A percentile compares a stretch with the other conserved stretches of the same genome.
These are phyloP conservation scores for Musca domestica DNA, from an alignment of 1,140 invertebrate species.

Conservation along the genomic window DNA sequence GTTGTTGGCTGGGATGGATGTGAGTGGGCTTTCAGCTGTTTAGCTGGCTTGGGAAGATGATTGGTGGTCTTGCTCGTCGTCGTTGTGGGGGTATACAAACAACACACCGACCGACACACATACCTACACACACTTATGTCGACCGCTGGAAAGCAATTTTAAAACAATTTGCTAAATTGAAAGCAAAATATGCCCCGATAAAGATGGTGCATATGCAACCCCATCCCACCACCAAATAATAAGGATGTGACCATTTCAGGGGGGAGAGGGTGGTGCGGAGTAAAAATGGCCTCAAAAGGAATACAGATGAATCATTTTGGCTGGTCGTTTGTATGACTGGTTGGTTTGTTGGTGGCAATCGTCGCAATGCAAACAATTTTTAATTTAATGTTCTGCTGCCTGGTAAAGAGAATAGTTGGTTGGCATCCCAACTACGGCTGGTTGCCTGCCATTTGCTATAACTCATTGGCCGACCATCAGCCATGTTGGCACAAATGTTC, in stretches of 20 bases:
- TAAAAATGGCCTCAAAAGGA: background rate
- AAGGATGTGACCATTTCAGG: too few species aligned
- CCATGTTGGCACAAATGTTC: background rate
- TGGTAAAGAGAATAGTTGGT: background rate
- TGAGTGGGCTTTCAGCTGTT: too few species aligned
- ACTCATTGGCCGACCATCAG: conserved; percentile 21
- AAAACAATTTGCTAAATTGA: conserved; percentile 18
- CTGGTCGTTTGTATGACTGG: background rate
- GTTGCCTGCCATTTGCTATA: conserved; percentile 19
- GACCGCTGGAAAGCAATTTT: conserved; percentile 11
- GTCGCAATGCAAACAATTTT: conserved; percentile 15
- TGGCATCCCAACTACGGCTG: background rate
- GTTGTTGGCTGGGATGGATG: too few species aligned
- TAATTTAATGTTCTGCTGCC: conserved; percentile 1
- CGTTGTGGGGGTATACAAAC: too few species aligned
- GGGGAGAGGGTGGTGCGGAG: background rate
- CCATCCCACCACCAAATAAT: too few species aligned
- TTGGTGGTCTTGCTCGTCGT: too few species aligned
- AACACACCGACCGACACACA: too few species aligned
- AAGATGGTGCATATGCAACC: too few species aligned
- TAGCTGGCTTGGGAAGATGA: too few species aligned
- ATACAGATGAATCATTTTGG: background rate
- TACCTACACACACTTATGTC: too few species aligned
- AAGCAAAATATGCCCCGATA: conserved; percentile 6
- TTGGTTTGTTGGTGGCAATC: background rate